Evolutionary conservation across 1,140 invertebrate species (phyloP), one percentile per base, ranked within the genome.

Genomic region (Aethina tumida): DNA sequence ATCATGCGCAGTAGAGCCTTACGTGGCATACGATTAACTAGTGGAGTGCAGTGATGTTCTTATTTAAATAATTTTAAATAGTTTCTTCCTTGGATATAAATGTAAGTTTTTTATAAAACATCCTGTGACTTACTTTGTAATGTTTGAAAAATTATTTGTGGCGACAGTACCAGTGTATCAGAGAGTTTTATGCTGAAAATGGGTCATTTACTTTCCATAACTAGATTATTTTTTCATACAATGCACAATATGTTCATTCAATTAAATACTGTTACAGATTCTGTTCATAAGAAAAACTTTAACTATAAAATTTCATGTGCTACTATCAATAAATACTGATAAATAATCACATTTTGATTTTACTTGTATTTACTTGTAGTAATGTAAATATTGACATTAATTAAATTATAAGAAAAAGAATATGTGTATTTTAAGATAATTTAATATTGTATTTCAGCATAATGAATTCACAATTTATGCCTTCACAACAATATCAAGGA

Each of bases 1-100:
- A 45, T 63, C 69, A 66, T 71, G 71, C 68, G 69, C 60, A 62
- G 49, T 66, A 50, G 52, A 52, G 58, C 69, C 68, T 73, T 74
- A 74, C 71, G 70, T 74, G 70, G 71, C 71, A 73, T 55, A 62
- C 52, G 55, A 56, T 60, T 49, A 47, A 57, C 45, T 49, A 40
- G 48, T 52, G 53, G 42, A 56, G 55, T 48, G 47, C 53, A 52
- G 46, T 59, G 50, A 60, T 58, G 56, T 36, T 54, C 58, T 58
- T 56, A 62, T 57, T 51, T 60, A 53, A 36, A 63, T 53, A 57
- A 48, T 62, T 50, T 32, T 40, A 40, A 45, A 36, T 53, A 55
- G 52, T 64, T 62, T 58, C 61, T 60, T 64, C 58, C 55, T 45
- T 62, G 58, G 25, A 10, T n/a, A 22, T 36, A 10, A 4, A 33